A percentile compares a stretch with the other conserved stretches of the same genome.
These are phyloP conservation scores for Eleginops maclovinus DNA, from an alignment of 2,113 vertebrate species.

Conservation along the genomic window DNA sequence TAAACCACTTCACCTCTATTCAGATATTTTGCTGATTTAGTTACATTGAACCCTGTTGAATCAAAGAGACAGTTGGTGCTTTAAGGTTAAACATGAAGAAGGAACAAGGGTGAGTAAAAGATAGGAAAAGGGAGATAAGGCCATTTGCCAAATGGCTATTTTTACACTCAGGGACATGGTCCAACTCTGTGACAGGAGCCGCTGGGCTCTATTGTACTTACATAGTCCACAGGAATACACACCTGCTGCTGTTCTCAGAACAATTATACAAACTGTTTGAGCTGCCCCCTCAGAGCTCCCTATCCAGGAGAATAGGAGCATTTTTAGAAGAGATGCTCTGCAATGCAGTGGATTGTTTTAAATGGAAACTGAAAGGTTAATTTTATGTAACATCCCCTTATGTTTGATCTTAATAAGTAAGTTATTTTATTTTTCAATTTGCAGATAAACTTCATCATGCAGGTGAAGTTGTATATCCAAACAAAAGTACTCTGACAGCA, in stretches of 20 bases:
- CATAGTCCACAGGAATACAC: slow-evolving; percentile 58
- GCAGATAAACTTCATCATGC: no score
- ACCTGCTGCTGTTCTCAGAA: slow-evolving; percentile 75
- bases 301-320: neutral
- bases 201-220: slow-evolving; percentile 61
- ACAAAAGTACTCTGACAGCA: no score
- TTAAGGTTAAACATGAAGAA: neutral
- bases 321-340: neutral
- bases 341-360: neutral
- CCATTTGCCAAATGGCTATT: slow-evolving; percentile 48
- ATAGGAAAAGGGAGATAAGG: slow-evolving; percentile 52
- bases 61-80: neutral
- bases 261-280: slow-evolving; percentile 61
- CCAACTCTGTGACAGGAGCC: slow-evolving; percentile 64
- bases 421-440: neutral
- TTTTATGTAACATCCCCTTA: neutral
- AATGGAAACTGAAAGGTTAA: neutral
- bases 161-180: slow-evolving; percentile 61
- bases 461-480: no score
- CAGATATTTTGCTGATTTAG: neutral
- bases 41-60: neutral
- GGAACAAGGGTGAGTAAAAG: neutral
- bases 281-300: neutral
- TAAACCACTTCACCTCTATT: neutral
- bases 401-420: neutral